phyloP scores from a whole-genome alignment of 2,113 vertebrate genomes.

The Pituophis catenifer region DNA sequence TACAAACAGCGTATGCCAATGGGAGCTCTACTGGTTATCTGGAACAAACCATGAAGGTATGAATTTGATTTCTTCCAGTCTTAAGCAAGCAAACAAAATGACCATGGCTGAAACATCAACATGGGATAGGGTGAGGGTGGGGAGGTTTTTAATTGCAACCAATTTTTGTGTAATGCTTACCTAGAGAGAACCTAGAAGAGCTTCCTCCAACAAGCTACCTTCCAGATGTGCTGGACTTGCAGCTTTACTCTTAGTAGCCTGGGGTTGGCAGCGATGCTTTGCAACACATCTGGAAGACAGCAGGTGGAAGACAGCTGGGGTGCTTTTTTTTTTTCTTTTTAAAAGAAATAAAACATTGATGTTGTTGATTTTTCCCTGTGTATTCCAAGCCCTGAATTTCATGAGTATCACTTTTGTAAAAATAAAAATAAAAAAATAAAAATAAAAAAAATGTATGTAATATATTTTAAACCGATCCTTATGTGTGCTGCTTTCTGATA shows the following conservation, averaged over 20 bases:
- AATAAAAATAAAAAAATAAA: neutral
- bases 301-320: neutral
- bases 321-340: neutral
- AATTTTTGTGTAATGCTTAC: neutral
- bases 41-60: slow-evolving; percentile 88
- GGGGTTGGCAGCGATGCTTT: neutral
- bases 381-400: neutral
- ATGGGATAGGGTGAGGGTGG: neutral
- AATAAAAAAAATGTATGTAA: neutral
- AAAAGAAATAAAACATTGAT: neutral
- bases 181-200: neutral
- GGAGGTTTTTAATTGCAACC: neutral
- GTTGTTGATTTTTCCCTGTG: neutral
- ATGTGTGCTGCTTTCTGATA: neutral
- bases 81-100: neutral
- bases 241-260: neutral
- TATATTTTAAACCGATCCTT: neutral
- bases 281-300: neutral
- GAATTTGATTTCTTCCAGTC: neutral
- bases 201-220: neutral
- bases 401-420: neutral
- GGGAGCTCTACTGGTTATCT: slow-evolving; percentile 90
- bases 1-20: slow-evolving; percentile 96
- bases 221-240: neutral
- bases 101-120: neutral